A percentile compares a stretch with the other conserved stretches of the same genome.
phyloP scores from a whole-genome alignment of 2,113 vertebrate genomes.

The Nettapus auritus region DNA sequence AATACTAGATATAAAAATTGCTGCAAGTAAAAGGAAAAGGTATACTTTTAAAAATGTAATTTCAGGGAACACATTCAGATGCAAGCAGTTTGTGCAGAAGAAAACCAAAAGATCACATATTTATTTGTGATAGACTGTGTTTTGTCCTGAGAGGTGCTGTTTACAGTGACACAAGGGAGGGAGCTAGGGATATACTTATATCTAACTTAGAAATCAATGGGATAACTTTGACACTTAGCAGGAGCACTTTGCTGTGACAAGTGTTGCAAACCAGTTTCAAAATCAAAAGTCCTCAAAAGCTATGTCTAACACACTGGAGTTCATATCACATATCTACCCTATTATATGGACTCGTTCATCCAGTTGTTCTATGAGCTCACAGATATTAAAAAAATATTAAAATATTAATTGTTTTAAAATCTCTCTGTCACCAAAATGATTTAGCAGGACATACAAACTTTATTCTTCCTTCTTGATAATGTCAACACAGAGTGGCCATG shows the following conservation, averaged over 20 bases:
- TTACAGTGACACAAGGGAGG: not conserved
- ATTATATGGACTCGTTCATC: not conserved
- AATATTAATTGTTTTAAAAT: not conserved
- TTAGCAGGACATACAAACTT: not conserved
- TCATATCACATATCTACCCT: not conserved
- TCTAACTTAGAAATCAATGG: not conserved
- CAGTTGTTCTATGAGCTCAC: not conserved
- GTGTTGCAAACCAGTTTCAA: not conserved
- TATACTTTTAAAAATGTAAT: not conserved
- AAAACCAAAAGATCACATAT: not conserved
- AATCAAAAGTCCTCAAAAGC: not conserved
- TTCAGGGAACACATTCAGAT: not conserved
- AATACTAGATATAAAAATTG: not conserved
- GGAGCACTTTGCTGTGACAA: not conserved
- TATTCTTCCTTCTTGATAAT: not conserved
- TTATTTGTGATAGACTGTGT: not conserved
- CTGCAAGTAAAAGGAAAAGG: not conserved
- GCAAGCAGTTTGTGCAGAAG: not conserved
- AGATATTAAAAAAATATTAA: not conserved
- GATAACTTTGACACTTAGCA: not conserved
- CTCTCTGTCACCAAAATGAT: not conserved
- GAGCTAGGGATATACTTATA: not conserved
- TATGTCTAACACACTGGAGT: not conserved
- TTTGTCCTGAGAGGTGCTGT: not conserved
- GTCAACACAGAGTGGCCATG: accelerated